Conservation (phyloP, 2,113 vertebrate genomes). For the Synodontis membranacea region DNA sequence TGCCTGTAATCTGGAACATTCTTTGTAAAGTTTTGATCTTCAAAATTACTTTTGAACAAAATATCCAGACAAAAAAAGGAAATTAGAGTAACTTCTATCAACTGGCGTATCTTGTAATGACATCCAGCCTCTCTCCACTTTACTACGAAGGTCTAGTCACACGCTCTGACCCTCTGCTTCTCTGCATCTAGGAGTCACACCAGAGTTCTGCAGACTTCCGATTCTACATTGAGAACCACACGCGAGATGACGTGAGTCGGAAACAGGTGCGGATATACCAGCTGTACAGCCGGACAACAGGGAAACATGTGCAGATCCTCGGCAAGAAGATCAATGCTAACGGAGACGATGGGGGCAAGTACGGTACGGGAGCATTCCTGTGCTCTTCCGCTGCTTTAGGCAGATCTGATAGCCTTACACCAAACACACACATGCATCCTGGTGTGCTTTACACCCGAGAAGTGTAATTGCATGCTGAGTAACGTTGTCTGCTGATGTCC, state of each 20-base stretch:
- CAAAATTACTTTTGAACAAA: neutral
- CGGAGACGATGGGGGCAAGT: constrained; percentile 82
- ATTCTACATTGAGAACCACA: constrained; percentile 80
- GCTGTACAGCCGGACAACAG: constrained; percentile 79
- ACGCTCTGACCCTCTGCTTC: constrained; percentile 7
- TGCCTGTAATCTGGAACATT: constrained; percentile 7
- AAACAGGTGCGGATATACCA: constrained; percentile 80
- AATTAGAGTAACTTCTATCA: neutral
- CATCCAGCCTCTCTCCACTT: neutral
- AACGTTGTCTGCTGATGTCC: constrained; percentile 4
- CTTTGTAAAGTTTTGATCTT: neutral
- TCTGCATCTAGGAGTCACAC: constrained; percentile 71
- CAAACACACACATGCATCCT: neutral
- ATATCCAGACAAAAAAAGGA: neutral
- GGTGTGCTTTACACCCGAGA: neutral
- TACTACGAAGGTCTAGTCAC: neutral
- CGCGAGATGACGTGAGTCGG: constrained; percentile 75
- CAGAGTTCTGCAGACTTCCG: constrained; percentile 76
- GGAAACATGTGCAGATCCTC: constrained; percentile 78
- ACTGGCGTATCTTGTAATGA: constrained; percentile 3
- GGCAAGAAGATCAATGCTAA: constrained; percentile 80
- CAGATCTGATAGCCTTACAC: neutral
- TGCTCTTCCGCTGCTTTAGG: constrained; percentile 53
- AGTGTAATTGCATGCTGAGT: neutral
- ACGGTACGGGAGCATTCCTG: constrained; percentile 76